A percentile compares a stretch with the other conserved stretches of the same genome.
These are phyloP conservation scores for Fissipunctia ypsillon DNA, from an alignment of 2,888 invertebrate genomes.

Conservation along the genomic window DNA sequence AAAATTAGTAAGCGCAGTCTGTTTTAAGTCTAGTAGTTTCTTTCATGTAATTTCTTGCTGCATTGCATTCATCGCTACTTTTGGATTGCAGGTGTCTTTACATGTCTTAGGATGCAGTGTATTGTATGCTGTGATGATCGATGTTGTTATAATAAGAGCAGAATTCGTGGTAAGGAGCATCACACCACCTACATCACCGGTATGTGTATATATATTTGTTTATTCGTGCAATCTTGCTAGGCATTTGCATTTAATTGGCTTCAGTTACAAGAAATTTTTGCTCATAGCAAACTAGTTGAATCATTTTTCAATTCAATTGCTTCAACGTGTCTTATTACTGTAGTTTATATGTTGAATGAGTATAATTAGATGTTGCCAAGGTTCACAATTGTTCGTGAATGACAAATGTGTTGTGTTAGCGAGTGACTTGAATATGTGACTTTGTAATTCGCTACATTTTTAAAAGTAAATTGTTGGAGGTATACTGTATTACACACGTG, in stretches of 20 bases:
- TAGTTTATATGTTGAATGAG: conserved; percentile 37
- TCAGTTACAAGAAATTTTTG: conserved; percentile 67
- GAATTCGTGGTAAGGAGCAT: conserved; percentile 58
- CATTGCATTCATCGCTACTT: conserved; percentile 44
- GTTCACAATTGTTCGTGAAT: conserved; percentile 34
- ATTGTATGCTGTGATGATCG: conserved; percentile 37
- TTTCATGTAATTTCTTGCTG: conserved; percentile 20
- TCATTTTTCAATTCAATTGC: conserved; percentile 59
- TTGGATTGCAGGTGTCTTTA: conserved; percentile 3
- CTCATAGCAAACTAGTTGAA: conserved; percentile 57
- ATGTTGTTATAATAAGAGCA: background rate
- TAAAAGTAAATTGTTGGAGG: conserved; percentile 23
- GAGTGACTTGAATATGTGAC: conserved; percentile 36
- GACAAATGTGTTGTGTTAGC: conserved; percentile 40
- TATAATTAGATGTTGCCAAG: conserved; percentile 40
- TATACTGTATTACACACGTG: conserved; percentile 15
- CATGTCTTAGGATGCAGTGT: background rate
- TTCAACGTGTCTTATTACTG: conserved; percentile 42
- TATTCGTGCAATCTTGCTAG: conserved; percentile 63
- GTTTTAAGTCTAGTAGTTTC: conserved; percentile 57
- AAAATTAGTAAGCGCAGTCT: conserved; percentile 34
- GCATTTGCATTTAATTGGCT: conserved; percentile 73
- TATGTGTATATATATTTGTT: conserved; percentile 63
- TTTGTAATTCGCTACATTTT: conserved; percentile 43
- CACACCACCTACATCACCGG: conserved; percentile 77